These are phyloP conservation scores for Elysia chlorotica DNA, from an alignment of 1,140 invertebrate genomes.

Conservation along the genomic window DNA sequence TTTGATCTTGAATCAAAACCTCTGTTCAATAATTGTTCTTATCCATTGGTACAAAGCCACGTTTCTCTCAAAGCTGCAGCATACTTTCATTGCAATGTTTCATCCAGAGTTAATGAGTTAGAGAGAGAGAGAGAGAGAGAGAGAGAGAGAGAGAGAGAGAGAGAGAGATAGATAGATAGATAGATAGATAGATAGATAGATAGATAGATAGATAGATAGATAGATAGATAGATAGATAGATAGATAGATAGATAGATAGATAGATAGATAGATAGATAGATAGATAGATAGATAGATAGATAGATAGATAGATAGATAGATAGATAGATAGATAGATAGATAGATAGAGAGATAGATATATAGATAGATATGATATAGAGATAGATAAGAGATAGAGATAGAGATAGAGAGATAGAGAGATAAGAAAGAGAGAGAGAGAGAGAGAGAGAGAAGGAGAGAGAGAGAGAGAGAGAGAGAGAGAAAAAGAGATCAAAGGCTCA, in stretches of 20 bases:
- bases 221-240: neutral
- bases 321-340: neutral
- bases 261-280: neutral
- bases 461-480: neutral
- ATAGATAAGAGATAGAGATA: neutral
- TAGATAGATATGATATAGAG: no score
- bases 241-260: neutral
- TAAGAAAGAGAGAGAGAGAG: neutral
- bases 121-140: neutral
- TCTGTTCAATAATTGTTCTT: no score
- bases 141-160: neutral
- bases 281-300: neutral
- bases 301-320: neutral
- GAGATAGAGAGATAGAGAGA: neutral
- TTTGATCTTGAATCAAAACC: no score
- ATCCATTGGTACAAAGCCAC: no score
- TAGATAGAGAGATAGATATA: neutral
- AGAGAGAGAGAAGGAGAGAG: neutral
- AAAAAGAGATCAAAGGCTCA: no score
- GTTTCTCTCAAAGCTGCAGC: no score
- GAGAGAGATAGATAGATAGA: neutral
- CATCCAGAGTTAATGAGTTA: neutral
- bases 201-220: neutral
- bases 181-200: neutral
- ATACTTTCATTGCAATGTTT: no score